phyloP scores from a whole-genome alignment of 1,140 invertebrate genomes.

The Nomia melanderi region DNA sequence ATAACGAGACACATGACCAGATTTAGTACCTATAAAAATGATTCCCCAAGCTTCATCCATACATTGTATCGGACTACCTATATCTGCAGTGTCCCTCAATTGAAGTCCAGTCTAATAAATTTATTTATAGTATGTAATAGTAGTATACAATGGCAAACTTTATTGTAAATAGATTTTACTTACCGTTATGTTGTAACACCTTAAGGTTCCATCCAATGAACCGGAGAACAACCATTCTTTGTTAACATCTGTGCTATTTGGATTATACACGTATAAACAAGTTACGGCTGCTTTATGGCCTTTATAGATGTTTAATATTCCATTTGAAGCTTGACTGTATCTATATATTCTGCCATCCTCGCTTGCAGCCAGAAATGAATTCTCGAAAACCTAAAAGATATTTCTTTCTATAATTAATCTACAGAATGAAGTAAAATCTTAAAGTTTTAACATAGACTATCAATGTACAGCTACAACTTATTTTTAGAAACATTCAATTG shows the following conservation, averaged over 20 bases:
- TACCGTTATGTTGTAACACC: slow-evolving; percentile 83
- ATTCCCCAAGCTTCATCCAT: slow-evolving; percentile 84
- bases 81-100: slow-evolving; percentile 78
- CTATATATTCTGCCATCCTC: slow-evolving; percentile 78
- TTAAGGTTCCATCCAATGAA: slow-evolving; percentile 83
- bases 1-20: slow-evolving; percentile 83
- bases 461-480: background rate
- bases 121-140: background rate
- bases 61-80: slow-evolving; percentile 84
- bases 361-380: slow-evolving; percentile 79
- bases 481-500: background rate
- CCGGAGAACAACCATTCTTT: slow-evolving; percentile 83
- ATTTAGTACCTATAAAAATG: slow-evolving; percentile 84
- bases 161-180: slow-evolving; percentile 33
- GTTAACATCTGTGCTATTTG: slow-evolving; percentile 72
- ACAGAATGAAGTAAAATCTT: background rate
- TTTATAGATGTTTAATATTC: slow-evolving; percentile 77
- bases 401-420: background rate
- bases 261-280: slow-evolving; percentile 80
- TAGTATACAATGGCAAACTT: too few species aligned
- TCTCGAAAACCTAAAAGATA: slow-evolving; percentile 72
- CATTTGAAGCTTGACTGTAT: slow-evolving; percentile 75
- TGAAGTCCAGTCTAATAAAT: slow-evolving; percentile 81
- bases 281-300: slow-evolving; percentile 83
- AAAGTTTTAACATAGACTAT: background rate